phyloP scores from a whole-genome alignment of 2,113 vertebrate genomes.

The Steatornis caripensis region DNA sequence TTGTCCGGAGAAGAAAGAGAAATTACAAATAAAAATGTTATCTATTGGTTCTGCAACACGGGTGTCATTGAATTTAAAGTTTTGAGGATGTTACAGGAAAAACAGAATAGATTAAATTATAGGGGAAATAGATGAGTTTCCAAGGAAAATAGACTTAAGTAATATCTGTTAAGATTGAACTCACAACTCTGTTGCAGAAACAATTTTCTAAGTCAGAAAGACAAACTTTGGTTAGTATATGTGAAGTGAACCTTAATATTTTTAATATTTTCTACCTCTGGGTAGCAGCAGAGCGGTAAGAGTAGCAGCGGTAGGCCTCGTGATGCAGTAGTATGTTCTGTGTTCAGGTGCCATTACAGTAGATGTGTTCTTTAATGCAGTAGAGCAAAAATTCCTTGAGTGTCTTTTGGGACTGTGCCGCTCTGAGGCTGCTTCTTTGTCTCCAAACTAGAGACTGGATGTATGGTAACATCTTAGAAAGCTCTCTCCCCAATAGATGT shows the following conservation, averaged over 20 bases:
- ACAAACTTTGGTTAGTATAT: neutral
- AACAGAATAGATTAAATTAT: neutral
- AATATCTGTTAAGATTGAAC: neutral
- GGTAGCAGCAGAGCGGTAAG: neutral
- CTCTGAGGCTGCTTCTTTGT: neutral
- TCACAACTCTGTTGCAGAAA: neutral
- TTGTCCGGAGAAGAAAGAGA: neutral
- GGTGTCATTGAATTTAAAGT: neutral
- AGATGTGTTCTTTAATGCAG: neutral
- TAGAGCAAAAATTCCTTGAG: neutral
- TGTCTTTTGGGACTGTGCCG: neutral
- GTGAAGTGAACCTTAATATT: neutral
- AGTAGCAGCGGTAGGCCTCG: neutral
- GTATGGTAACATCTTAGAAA: neutral
- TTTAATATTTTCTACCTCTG: neutral
- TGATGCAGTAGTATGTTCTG: fast-evolving
- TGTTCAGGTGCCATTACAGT: neutral
- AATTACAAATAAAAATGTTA: neutral
- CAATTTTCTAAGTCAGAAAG: neutral
- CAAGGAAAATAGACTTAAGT: neutral
- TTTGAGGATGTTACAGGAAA: neutral
- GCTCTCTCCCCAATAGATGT: neutral
- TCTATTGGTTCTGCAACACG: neutral
- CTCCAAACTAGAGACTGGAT: neutral
- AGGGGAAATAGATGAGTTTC: neutral